Evolutionary conservation across 2,797 vertebrate genomes (phyloP).

Genomic region (Enteromius treurensis): DNA sequence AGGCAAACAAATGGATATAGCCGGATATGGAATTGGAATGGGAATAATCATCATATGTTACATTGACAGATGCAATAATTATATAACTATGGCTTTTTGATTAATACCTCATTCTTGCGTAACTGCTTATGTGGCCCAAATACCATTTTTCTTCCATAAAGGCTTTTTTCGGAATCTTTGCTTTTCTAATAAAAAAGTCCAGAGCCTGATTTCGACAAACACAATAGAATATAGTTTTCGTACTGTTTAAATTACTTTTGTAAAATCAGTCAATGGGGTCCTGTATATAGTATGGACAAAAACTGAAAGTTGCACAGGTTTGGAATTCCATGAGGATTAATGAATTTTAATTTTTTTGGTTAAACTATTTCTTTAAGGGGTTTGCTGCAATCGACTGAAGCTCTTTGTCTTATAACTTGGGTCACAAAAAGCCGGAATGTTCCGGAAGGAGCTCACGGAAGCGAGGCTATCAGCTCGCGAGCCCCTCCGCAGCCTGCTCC

Average conservation of each 20-base stretch:
- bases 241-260: neutral
- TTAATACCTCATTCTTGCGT: constrained; percentile 38
- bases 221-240: neutral
- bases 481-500: constrained; percentile 67
- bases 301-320: neutral
- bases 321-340: neutral
- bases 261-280: neutral
- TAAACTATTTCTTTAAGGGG: neutral
- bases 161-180: constrained; percentile 3
- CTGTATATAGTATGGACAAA: neutral
- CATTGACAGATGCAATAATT: constrained; percentile 37
- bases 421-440: constrained; percentile 79
- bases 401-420: constrained; percentile 77
- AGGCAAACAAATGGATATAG: constrained; percentile 34
- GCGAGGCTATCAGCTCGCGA: constrained; percentile 72
- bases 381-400: constrained; percentile 10
- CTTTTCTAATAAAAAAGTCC: constrained; percentile 1
- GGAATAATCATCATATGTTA: constrained; percentile 38
- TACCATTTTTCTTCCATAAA: constrained; percentile 4
- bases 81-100: constrained; percentile 26
- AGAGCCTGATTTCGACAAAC: neutral
- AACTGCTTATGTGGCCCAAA: constrained; percentile 22
- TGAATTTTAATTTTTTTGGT: neutral
- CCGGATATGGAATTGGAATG: constrained; percentile 40
- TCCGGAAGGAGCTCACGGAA: constrained; percentile 77